Evolutionary conservation across 2,113 vertebrate genomes (phyloP), one percentile per base, ranked within the genome.

Genomic region (Neolamprologus ventralis): DNA sequence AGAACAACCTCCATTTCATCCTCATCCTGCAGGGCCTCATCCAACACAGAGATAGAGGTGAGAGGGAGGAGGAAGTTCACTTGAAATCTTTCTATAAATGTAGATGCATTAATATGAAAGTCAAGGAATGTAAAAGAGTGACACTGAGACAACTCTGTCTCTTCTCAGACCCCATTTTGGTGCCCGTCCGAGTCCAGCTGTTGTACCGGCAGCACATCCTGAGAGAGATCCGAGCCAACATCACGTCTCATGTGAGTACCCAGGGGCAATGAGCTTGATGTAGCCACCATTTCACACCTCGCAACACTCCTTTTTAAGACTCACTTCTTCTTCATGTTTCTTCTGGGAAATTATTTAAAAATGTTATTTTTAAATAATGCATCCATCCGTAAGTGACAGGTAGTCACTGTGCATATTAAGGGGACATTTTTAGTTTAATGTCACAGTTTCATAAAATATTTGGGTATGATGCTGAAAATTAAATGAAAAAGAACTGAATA

Each of bases 1-100:
- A 99, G 94, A 97, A 98, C 96, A 99, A 98, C 90, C 96, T 99
- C 78, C 98, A 99, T 91, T 99, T 99, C 94, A 97, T 99, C 91
- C 96, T 99, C 40, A 97, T 99, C 81, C 96, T 97, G 33, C 97
- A 97, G 42, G 98, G 98, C 26, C 95, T 99, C 80, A 91, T 97
- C 92, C 96, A 96, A 71, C 95, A 96, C 6, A 81, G 78, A 3
- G 88, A 81, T 0, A 93, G 84, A 82, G 97, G 97, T 98, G 83
- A 95, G 86, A n/a, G 26, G 33, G 19, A n/a, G n/a, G 28, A 33
- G 35, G 14, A n/a, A 7, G 26, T 55, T 54, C 13, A 17, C n/a
- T 78, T 19, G 53, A 47, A 75, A 17, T 54, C 21, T 5, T 83
- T 83, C 7, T 45, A 4, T 37, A 7, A 28, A 37, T 60, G 6